Evolutionary conservation across 2,888 invertebrate species (phyloP).

Genomic region (Choristoneura rosaceana): DNA sequence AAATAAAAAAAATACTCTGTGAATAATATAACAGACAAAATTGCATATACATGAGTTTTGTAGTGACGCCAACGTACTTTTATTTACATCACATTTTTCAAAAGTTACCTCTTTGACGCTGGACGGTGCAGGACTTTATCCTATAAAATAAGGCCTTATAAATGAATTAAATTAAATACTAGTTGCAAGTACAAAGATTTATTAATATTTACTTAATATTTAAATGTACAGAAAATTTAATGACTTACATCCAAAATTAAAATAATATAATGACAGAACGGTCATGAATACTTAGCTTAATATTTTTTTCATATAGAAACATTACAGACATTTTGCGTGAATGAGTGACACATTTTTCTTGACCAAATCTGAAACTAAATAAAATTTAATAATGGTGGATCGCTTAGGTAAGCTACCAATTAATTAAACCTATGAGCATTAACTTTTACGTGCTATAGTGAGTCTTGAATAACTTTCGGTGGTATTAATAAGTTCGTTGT

Average conservation of each 20-base stretch:
- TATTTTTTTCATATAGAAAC: conserved; percentile 39
- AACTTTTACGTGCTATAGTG: background rate
- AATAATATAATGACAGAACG: background rate
- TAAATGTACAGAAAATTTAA: background rate
- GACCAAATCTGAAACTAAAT: conserved; percentile 58
- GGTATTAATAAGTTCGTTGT: conserved; percentile 49
- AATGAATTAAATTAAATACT: background rate
- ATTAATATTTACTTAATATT: background rate
- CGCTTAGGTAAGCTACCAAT: conserved; percentile 73
- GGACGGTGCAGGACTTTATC: too few species aligned
- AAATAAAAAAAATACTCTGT: background rate
- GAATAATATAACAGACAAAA: too few species aligned
- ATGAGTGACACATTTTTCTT: conserved; percentile 71
- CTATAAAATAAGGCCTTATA: too few species aligned
- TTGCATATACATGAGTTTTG: too few species aligned
- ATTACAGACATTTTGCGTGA: conserved; percentile 55
- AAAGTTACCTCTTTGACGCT: too few species aligned
- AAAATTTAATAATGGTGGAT: conserved; percentile 80
- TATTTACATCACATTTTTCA: too few species aligned
- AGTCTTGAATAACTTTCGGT: conserved; percentile 8
- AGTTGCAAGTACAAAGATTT: too few species aligned
- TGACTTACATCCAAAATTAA: background rate
- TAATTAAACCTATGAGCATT: background rate
- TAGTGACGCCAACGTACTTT: too few species aligned
- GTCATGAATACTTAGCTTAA: background rate